A percentile compares a stretch with the other conserved stretches of the same genome.
phyloP scores from a whole-genome alignment of 2,797 vertebrate genomes.

The Tinamus major region DNA sequence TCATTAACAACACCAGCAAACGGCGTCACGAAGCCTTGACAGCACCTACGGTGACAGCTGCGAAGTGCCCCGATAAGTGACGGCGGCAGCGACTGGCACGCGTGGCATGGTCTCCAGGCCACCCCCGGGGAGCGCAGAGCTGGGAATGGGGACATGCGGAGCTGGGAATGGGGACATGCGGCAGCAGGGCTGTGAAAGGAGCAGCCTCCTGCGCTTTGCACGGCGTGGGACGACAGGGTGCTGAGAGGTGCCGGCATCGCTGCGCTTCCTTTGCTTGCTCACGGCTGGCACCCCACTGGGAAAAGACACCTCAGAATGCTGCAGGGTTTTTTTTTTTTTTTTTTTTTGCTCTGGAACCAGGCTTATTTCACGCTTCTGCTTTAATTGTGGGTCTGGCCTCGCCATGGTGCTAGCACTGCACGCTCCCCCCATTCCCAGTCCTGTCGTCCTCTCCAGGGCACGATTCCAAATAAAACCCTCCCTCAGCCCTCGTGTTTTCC shows the following conservation, averaged over 20 bases:
- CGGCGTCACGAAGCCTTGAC: rapidly evolving
- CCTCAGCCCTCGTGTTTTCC: neutral
- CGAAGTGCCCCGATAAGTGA: neutral
- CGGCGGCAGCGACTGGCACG: neutral
- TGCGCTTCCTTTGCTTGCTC: neutral
- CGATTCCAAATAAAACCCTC: neutral
- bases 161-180: no score
- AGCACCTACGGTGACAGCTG: neutral
- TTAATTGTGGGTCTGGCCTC: neutral
- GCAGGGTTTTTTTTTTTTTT: neutral
- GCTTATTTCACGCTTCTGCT: neutral
- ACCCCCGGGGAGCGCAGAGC: neutral
- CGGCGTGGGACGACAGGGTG: neutral
- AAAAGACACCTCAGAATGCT: neutral
- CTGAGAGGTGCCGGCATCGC: rapidly evolving
- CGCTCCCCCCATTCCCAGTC: rapidly evolving
- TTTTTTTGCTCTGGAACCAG: neutral
- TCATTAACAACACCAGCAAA: neutral
- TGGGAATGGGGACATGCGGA: neutral
- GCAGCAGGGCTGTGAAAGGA: no score
- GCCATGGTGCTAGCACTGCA: neutral
- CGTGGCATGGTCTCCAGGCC: no score
- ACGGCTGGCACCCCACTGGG: neutral
- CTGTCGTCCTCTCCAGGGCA: neutral
- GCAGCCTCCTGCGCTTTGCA: no score